Evolutionary conservation across 2,797 vertebrate species (phyloP).

Genomic region (Helarctos malayanus): DNA sequence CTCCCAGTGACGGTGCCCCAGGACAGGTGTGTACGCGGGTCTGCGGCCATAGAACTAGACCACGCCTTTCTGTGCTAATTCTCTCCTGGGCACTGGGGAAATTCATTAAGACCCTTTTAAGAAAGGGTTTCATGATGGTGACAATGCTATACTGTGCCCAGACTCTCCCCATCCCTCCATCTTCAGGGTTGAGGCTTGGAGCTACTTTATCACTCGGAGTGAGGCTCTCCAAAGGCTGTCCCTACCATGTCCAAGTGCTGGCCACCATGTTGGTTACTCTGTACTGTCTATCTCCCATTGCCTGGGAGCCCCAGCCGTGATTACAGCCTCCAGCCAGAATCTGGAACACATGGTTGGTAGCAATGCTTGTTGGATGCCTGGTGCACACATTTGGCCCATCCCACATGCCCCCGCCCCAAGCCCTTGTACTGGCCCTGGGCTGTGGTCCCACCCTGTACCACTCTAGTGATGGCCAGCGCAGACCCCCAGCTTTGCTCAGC

Average conservation of each 20-base stretch:
- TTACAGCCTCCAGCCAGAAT: background rate
- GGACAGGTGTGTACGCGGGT: rapidly evolving
- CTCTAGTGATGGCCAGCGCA: too few relatives aligned
- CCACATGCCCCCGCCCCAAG: rapidly evolving
- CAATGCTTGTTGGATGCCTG: background rate
- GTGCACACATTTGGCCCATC: background rate
- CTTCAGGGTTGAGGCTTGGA: background rate
- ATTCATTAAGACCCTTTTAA: background rate
- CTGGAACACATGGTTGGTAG: background rate
- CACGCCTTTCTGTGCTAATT: background rate
- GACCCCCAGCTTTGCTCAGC: background rate
- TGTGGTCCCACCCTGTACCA: background rate
- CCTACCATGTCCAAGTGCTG: background rate
- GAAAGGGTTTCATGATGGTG: background rate
- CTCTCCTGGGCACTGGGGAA: background rate
- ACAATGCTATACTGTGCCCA: background rate
- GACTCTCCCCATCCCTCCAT: background rate
- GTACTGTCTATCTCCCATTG: background rate
- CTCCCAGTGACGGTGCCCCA: rapidly evolving
- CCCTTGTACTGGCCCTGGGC: background rate
- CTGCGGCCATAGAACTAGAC: background rate
- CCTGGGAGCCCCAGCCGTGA: background rate
- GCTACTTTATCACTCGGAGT: background rate
- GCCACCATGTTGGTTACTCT: background rate
- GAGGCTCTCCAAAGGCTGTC: background rate